These are phyloP conservation scores for Setophaga petechia DNA, from an alignment of 2,113 vertebrate genomes.

Conservation along the genomic window DNA sequence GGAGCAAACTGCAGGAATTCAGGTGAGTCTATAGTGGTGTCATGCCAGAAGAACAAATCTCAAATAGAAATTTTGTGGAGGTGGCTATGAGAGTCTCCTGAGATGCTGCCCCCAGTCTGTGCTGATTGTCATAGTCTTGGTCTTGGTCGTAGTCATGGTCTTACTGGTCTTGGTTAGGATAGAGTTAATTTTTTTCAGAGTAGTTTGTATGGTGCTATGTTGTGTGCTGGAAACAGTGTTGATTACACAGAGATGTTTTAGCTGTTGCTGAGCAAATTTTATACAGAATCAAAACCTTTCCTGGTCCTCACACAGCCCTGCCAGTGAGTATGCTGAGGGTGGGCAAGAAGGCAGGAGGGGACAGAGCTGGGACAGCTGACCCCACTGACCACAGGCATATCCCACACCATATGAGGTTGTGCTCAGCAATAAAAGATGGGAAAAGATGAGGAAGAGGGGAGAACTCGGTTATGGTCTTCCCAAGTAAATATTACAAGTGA, in stretches of 20 bases:
- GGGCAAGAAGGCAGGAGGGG: not conserved
- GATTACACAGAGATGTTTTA: not conserved
- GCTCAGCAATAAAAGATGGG: not conserved
- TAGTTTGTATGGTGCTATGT: not conserved
- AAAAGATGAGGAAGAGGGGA: not conserved
- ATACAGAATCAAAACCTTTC: not conserved
- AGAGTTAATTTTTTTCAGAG: not conserved
- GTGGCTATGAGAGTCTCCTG: not conserved
- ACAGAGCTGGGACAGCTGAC: not conserved
- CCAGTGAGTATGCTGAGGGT: not conserved
- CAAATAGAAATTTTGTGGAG: accelerated
- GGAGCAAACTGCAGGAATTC: not conserved
- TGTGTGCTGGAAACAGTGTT: not conserved
- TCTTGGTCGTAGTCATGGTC: too few species aligned
- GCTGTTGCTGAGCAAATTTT: not conserved
- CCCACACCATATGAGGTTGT: not conserved
- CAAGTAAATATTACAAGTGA: not conserved
- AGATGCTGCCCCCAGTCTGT: not conserved
- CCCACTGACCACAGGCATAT: not conserved
- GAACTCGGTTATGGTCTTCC: not conserved
- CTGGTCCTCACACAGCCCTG: not conserved
- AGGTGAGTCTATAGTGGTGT: not conserved
- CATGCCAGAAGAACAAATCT: not conserved
- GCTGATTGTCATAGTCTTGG: not conserved
- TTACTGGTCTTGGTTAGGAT: not conserved